A percentile compares a stretch with the other conserved stretches of the same genome.
phyloP scores from a whole-genome alignment of 1,140 invertebrate genomes.

The Drosophila bifasciata region DNA sequence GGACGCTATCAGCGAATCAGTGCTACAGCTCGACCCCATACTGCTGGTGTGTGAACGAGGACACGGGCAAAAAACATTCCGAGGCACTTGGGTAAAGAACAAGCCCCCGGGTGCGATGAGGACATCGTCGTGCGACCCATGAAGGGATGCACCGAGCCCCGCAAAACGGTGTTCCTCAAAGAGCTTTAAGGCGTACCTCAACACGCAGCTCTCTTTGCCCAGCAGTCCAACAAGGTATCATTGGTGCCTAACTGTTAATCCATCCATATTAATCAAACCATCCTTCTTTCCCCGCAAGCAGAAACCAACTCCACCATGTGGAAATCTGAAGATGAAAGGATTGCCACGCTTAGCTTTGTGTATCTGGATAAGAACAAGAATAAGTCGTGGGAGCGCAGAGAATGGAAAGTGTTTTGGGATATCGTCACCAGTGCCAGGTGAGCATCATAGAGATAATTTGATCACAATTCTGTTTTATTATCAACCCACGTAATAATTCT shows the following conservation, averaged over 20 bases:
- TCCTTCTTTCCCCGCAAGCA: neutral
- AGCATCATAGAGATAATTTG: too few relatives aligned
- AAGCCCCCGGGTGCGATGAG: slow-evolving; percentile 92
- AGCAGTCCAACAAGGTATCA: slow-evolving; percentile 86
- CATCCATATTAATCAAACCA: too few relatives aligned
- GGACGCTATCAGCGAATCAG: slow-evolving; percentile 91
- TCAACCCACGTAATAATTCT: neutral
- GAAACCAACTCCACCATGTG: slow-evolving; percentile 85
- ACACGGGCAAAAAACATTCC: slow-evolving; percentile 93
- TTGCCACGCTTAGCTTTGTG: slow-evolving; percentile 93
- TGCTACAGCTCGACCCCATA: slow-evolving; percentile 91
- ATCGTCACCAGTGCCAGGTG: slow-evolving; percentile 88
- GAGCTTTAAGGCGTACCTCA: slow-evolving; percentile 91
- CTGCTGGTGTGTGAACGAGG: slow-evolving; percentile 96
- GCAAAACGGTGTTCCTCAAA: slow-evolving; percentile 91
- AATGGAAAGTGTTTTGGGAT: slow-evolving; percentile 94
- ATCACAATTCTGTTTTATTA: neutral
- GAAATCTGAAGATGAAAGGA: slow-evolving; percentile 90
- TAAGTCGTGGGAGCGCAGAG: slow-evolving; percentile 92
- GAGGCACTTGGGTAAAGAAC: slow-evolving; percentile 92
- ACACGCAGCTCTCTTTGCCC: slow-evolving; percentile 88
- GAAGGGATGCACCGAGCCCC: slow-evolving; percentile 93
- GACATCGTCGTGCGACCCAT: slow-evolving; percentile 89
- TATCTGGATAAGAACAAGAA: slow-evolving; percentile 94
- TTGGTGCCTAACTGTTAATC: neutral